Conservation (phyloP, 1,140 invertebrate species). For the Drosophila nebulosa region DNA sequence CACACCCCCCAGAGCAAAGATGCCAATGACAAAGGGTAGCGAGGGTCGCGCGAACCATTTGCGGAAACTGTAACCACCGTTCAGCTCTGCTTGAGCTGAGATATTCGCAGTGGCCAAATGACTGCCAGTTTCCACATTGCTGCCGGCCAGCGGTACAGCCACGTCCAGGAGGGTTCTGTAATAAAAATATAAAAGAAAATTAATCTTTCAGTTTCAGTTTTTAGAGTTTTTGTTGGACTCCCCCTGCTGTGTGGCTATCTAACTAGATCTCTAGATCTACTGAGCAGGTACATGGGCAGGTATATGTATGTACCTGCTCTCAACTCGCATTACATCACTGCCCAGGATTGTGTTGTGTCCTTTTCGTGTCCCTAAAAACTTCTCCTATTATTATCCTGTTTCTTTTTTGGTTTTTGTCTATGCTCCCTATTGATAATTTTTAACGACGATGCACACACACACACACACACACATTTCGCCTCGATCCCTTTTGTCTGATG, state of each 20-base stretch:
- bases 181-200: not conserved
- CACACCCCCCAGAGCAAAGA: slow-evolving; percentile 73
- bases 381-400: not conserved
- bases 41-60: slow-evolving; percentile 76
- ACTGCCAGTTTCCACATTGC: slow-evolving; percentile 24
- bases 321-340: slow-evolving; percentile 30
- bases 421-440: slow-evolving; percentile 20
- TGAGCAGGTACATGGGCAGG: slow-evolving; percentile 19
- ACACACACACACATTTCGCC: not conserved
- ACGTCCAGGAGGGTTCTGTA: slow-evolving; percentile 50
- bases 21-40: slow-evolving; percentile 76
- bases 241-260: not conserved
- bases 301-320: slow-evolving; percentile 6
- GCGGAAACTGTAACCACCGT: slow-evolving; percentile 36
- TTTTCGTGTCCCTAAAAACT: not conserved
- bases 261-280: slow-evolving; percentile 9
- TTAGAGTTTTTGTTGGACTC: not conserved
- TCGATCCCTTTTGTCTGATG: slow-evolving; percentile 26
- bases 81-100: slow-evolving; percentile 16
- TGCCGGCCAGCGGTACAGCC: slow-evolving; percentile 41
- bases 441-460: slow-evolving; percentile 9
- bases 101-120: slow-evolving; percentile 10
- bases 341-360: not conserved
- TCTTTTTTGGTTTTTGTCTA: not conserved
- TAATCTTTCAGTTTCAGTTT: slow-evolving; percentile 8